Evolutionary conservation across 2,113 vertebrate species (phyloP), one percentile per base, ranked within the genome.

Genomic region (Ivindomyrus marchei): DNA sequence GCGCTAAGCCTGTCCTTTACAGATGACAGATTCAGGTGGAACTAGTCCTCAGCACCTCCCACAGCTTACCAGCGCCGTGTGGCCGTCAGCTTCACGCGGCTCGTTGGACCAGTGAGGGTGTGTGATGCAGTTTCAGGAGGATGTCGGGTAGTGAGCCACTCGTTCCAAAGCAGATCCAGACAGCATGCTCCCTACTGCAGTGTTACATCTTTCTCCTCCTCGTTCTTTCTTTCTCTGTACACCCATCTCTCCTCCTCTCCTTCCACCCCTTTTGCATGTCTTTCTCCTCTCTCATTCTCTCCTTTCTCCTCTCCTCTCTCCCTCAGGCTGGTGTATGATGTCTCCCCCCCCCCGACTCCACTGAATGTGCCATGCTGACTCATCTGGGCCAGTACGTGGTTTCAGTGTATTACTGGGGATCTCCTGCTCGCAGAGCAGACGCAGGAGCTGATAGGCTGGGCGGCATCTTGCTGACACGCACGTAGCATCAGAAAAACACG

Each of bases 301-400:
- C 17, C 47, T 52, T 46, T 50, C n/a, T 47, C 85, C 49, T 3
- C 49, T 31, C 24, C 24, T 9, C 27, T 31, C n/a, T 87, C 47
- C 85, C 85, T 52, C 85, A 24, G 47, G 10, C 85, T 86, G 45
- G 42, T 50, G 45, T 24, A 7, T 50, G 21, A 47, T 86, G 84
- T 49, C 49, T 31, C 13, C n/a, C 21, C 0, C 8, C 39, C 36
- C 77, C 36, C 77, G 17, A 13, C 83, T 47, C 19, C 39, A 17
- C 42, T 24, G 17, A 77, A 27, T 53, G 24, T 31, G 50, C 50
- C n/a, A n/a, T 87, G 85, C 85, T 87, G 85, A 56, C 85, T 87
- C 85, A 87, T 87, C n/a, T 53, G 50, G 85, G n/a, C 11, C 50
- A 53, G 47, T 50, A 52, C 84, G 85, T 87, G 85, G 85, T 87